Percentiles rank a stretch among this genome's conserved stretches.
Conservation (phyloP, 2,113 vertebrate species). For the Onychostoma macrolepis region DNA sequence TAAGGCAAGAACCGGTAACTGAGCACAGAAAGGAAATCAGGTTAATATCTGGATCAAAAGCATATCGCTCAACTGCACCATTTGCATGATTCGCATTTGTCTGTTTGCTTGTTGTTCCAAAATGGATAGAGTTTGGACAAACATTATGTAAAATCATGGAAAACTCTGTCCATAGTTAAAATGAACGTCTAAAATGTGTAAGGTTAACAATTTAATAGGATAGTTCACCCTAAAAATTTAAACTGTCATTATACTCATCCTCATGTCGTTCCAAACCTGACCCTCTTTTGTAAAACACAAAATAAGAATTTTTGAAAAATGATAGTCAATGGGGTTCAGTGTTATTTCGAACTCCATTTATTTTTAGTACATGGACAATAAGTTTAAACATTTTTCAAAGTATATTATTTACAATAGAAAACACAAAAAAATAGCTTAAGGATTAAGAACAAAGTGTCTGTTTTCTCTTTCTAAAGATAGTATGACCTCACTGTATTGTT, state of each 20-base stretch:
- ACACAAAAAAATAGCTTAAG: neutral
- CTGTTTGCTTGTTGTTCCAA: neutral
- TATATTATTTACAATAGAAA: conserved; percentile 1
- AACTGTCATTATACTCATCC: neutral
- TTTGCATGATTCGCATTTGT: neutral
- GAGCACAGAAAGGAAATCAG: neutral
- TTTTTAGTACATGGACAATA: neutral
- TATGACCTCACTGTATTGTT: neutral
- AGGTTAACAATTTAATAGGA: neutral
- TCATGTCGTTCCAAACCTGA: neutral
- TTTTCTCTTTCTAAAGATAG: neutral
- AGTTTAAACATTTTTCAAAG: neutral
- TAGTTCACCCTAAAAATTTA: neutral
- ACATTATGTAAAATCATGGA: neutral
- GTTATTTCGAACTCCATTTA: neutral
- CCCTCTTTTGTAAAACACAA: no score
- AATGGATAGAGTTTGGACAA: neutral
- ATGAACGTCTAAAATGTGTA: neutral
- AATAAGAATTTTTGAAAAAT: no score
- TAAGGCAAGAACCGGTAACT: conserved; percentile 20
- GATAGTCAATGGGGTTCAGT: no score
- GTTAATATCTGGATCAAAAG: neutral
- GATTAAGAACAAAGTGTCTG: neutral
- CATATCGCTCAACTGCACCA: neutral
- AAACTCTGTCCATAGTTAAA: neutral